These are phyloP conservation scores for Philopotamus ludificatus DNA, from an alignment of 1,140 invertebrate species.

Conservation along the genomic window DNA sequence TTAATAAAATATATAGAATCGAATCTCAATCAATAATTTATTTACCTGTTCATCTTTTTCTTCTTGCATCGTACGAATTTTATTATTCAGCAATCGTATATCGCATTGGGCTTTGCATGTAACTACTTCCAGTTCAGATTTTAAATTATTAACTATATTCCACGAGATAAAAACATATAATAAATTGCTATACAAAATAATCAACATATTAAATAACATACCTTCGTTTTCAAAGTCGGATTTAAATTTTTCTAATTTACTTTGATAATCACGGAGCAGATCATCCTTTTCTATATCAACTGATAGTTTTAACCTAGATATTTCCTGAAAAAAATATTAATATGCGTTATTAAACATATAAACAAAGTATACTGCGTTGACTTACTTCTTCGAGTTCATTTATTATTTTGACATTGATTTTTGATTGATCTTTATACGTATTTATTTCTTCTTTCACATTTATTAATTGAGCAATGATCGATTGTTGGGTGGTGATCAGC, in stretches of 20 bases:
- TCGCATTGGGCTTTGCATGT: slow-evolving; percentile 14
- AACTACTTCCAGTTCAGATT: slow-evolving; percentile 19
- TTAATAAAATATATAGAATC: too few relatives aligned
- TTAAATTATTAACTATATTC: slow-evolving; percentile 17
- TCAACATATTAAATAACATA: slow-evolving; percentile 4
- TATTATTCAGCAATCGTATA: slow-evolving; percentile 9
- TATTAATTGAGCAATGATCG: slow-evolving; percentile 51
- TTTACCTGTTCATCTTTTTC: not conserved
- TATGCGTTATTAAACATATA: not conserved
- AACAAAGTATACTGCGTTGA: not conserved
- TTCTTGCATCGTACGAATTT: slow-evolving; percentile 13
- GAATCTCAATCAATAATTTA: not conserved
- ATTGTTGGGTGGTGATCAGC: slow-evolving; percentile 52
- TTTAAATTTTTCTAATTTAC: slow-evolving; percentile 4
- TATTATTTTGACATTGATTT: slow-evolving; percentile 45
- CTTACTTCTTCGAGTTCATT: too few relatives aligned
- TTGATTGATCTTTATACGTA: slow-evolving; percentile 49
- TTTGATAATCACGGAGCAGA: slow-evolving; percentile 7
- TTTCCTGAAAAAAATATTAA: slow-evolving; percentile 25
- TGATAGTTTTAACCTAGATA: not conserved
- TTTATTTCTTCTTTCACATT: slow-evolving; percentile 52
- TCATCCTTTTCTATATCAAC: slow-evolving; percentile 11
- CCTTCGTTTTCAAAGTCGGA: slow-evolving; percentile 21
- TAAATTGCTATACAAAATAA: slow-evolving; percentile 14
- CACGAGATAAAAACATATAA: not conserved